Percentiles rank a stretch among this genome's conserved stretches.
Conservation (phyloP, 2,888 invertebrate species). For the Drosophila paranaensis region DNA sequence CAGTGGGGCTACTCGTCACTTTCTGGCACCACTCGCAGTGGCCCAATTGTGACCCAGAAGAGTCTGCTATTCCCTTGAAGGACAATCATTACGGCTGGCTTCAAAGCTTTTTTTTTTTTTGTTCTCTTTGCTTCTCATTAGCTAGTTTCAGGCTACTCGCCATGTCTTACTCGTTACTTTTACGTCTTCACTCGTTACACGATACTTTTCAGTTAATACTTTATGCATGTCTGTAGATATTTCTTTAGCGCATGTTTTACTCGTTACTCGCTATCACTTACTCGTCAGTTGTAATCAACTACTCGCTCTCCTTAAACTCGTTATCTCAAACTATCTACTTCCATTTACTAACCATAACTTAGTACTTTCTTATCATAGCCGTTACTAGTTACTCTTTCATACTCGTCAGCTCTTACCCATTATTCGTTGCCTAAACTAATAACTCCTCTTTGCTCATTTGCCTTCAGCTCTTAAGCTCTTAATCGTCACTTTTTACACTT, state of each 20-base stretch:
- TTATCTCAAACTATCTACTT: no score
- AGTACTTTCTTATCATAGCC: no score
- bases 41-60: background rate
- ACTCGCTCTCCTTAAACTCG: background rate
- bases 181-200: background rate
- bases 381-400: background rate
- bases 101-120: no score
- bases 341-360: no score
- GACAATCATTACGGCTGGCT: background rate
- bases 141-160: background rate
- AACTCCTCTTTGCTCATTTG: no score
- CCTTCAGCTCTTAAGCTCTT: background rate
- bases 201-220: background rate
- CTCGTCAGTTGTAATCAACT: background rate
- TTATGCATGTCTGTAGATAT: no score
- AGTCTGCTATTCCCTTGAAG: background rate
- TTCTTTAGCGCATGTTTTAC: no score
- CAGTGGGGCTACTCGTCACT: constrained; percentile 6
- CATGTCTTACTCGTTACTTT: background rate
- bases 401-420: background rate
- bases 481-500: no score
- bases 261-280: background rate
- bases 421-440: background rate
- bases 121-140: no score
- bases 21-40: background rate